Percentiles rank a stretch among this genome's conserved stretches.
Evolutionary conservation across 53 echinoderm and acorn worm genomes (phyloP).

Genomic region (Holothuria leucospilota): DNA sequence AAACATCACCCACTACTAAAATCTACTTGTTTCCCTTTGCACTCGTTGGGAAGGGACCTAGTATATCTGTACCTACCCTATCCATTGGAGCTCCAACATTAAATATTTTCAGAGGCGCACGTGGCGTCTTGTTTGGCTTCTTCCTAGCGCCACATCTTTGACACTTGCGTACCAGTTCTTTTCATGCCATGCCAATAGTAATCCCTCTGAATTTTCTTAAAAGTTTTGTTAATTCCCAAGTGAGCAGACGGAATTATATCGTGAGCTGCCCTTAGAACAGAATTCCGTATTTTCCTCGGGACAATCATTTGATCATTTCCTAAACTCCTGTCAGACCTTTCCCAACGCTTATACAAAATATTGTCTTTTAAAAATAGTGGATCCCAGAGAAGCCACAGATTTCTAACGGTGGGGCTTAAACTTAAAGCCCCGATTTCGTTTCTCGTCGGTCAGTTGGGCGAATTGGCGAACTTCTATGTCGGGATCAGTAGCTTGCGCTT

Average conservation of each 20-base stretch:
- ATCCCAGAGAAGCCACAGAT: too few species aligned
- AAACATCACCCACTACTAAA: conserved; percentile 46
- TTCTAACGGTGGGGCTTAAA: too few species aligned
- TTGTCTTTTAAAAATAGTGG: too few species aligned
- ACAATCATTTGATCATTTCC: too few species aligned
- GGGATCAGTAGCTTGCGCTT: too few species aligned
- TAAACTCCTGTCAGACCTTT: too few species aligned
- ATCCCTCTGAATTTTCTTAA: conserved; percentile 23
- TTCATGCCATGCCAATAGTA: conserved; percentile 67
- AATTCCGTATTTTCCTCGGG: too few species aligned
- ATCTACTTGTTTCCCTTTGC: conserved; percentile 33
- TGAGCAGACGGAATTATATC: conserved; percentile 53
- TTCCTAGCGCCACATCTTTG: conserved; percentile 47
- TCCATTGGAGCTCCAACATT: conserved; percentile 50
- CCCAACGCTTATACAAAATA: too few species aligned
- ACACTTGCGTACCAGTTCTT: conserved; percentile 45
- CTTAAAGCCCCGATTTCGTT: too few species aligned
- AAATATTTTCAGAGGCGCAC: conserved; percentile 32
- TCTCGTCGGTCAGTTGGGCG: too few species aligned
- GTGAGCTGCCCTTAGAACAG: not conserved
- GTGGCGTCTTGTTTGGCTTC: conserved; percentile 20
- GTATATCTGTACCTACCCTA: conserved; percentile 27
- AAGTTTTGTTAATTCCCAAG: conserved; percentile 56
- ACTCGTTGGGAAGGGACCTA: conserved; percentile 53
- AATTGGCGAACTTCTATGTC: too few species aligned